These are phyloP conservation scores for Riparia riparia DNA, from an alignment of 2,113 vertebrate species.

Conservation along the genomic window DNA sequence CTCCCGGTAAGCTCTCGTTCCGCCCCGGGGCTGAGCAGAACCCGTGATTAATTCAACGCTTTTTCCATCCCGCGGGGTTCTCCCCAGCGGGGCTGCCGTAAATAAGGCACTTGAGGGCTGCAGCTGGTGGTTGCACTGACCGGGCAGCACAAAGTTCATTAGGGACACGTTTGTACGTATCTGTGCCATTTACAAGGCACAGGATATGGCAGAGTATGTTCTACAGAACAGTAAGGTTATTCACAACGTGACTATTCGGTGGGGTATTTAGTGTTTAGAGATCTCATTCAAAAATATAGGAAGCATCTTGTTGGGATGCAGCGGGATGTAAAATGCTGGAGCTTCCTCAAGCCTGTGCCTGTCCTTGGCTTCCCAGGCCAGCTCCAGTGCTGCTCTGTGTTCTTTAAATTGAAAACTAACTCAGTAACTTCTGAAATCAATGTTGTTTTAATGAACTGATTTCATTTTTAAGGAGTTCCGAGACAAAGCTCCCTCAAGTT, in stretches of 20 bases:
- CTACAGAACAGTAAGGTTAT: rapidly evolving
- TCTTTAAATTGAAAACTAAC: neutral
- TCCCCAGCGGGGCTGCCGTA: neutral
- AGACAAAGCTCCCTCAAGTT: neutral
- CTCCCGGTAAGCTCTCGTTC: neutral
- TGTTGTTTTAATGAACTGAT: neutral
- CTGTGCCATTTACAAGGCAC: neutral
- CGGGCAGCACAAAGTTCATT: rapidly evolving
- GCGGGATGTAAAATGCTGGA: neutral
- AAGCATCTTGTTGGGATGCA: rapidly evolving
- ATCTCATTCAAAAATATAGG: rapidly evolving
- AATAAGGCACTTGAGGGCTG: rapidly evolving
- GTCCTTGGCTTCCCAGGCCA: neutral
- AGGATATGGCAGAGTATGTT: rapidly evolving
- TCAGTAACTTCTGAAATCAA: rapidly evolving
- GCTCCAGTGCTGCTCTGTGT: neutral
- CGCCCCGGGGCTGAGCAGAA: neutral
- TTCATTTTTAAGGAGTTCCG: neutral
- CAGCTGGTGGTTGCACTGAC: neutral
- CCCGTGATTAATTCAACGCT: rapidly evolving
- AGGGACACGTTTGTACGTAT: rapidly evolving
- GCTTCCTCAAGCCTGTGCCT: neutral
- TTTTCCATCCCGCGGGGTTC: rapidly evolving
- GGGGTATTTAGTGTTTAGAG: neutral
- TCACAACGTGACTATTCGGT: rapidly evolving